Base-by-base conservation (phyloP, 2,888 invertebrate genomes). In the Acrocyrtus sp. region DNA sequence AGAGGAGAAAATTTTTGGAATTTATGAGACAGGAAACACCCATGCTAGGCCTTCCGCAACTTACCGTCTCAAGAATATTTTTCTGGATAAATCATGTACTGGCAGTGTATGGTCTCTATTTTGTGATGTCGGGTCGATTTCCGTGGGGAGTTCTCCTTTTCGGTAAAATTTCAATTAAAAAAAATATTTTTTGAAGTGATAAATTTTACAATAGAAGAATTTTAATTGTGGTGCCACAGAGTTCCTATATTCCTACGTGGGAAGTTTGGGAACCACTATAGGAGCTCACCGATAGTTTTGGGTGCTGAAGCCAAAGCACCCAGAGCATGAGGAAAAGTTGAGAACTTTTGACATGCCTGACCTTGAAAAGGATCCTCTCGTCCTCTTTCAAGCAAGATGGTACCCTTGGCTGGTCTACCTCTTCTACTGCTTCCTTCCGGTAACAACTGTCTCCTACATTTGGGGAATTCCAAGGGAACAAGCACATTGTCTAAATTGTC, bases 291-390 rank as follows among this genome's bases (percentile, higher is more conserved):
- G 45, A 12, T n/a, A 10, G 81, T 97, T 97, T 74, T 98, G 97
- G 97, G 87, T 97, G 76, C 86, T 97, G 65, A 91, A 92, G 82
- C 89, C 90, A 81, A 97, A 97, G 84, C 97, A 97, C 83, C 94
- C 94, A 0, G 92, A 94, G 78, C 92, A 97, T 43, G 92, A 89
- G 83, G 87, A 86, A 75, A 95, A 95, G 84, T 96, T 96, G 83
- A 91, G 92, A 80, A 89, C 90, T 48, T 88, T 96, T 22, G 95
- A 96, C 83, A 82, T 96, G 21, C 22, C 50, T 10, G 50, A 50
- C n/a, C 22, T 50, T 6, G 50, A 21, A 22, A 50, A 50, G 4
- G 96, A 97, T 84, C 92, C 91, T 10, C 88, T 96, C 47, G 87
- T 95, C 12, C 86, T 86, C 78, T 94, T 94, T 87, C 97, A 97